Evolutionary conservation across 2,888 invertebrate species (phyloP).

Genomic region (Oxystoma pomonae): DNA sequence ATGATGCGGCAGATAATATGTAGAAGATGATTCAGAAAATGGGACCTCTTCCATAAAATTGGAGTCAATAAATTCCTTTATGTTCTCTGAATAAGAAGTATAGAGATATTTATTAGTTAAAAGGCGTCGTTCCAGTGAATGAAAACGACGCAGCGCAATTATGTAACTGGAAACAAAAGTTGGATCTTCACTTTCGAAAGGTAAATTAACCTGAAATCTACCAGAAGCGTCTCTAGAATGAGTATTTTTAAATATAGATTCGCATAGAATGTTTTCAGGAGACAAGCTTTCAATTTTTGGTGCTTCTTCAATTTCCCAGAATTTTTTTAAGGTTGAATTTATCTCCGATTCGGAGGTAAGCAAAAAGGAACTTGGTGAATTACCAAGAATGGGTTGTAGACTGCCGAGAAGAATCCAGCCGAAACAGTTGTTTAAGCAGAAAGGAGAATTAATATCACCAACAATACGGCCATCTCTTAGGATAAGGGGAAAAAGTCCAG

Average conservation of each 20-base stretch:
- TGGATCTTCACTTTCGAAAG: conserved; percentile 9
- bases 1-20: conserved; percentile 6
- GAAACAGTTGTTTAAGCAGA: too few species aligned
- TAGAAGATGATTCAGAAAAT: background rate
- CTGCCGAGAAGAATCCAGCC: too few species aligned
- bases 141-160: conserved; percentile 11
- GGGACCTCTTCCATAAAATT: conserved; percentile 4
- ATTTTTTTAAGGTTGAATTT: conserved; percentile 9
- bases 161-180: background rate
- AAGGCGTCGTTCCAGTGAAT: conserved; percentile 8
- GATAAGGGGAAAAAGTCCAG: too few species aligned
- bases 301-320: conserved; percentile 9
- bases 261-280: conserved; percentile 12
- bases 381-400: too few species aligned
- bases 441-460: too few species aligned
- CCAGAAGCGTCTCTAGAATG: conserved; percentile 8
- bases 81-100: conserved; percentile 2
- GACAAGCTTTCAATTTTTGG: background rate
- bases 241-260: conserved; percentile 8
- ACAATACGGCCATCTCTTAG: too few species aligned
- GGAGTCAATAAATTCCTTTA: conserved; percentile 6
- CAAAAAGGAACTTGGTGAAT: too few species aligned
- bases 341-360: too few species aligned
- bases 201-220: conserved; percentile 11
- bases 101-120: conserved; percentile 3